Evolutionary conservation across 2,888 invertebrate species (phyloP).

Genomic region (Temnothorax unifasciatus): DNA sequence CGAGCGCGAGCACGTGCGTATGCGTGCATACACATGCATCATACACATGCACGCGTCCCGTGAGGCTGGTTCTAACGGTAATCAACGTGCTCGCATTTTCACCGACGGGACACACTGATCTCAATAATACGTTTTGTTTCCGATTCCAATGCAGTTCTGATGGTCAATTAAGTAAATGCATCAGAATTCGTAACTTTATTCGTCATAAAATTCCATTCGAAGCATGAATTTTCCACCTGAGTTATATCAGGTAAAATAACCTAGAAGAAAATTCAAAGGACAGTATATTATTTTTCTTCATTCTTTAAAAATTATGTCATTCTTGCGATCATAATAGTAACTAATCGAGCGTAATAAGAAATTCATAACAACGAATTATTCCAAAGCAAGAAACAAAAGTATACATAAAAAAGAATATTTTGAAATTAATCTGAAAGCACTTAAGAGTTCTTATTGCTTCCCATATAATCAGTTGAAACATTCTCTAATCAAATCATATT

Average conservation of each 20-base stretch:
- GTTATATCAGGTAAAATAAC: background rate
- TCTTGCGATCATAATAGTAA: background rate
- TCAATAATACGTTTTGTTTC: conserved; percentile 3
- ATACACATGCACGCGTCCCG: conserved; percentile 9
- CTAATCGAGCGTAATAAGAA: too few species aligned
- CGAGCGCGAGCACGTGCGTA: conserved; percentile 26
- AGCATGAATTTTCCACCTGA: background rate
- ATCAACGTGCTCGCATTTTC: conserved; percentile 52
- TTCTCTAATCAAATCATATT: background rate
- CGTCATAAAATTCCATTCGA: background rate
- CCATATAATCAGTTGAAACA: background rate
- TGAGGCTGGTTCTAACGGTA: conserved; percentile 59
- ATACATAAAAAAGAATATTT: background rate
- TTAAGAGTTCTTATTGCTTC: background rate
- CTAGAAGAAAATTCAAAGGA: background rate
- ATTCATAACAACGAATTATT: background rate
- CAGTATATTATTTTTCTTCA: background rate
- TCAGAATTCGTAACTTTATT: background rate
- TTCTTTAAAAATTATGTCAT: background rate
- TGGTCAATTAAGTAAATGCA: background rate
- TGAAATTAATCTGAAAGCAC: background rate
- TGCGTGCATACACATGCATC: conserved; percentile 28
- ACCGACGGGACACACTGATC: conserved; percentile 1
- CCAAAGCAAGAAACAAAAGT: background rate
- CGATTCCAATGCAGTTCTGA: background rate